Evolutionary conservation across 2,113 vertebrate genomes (phyloP).

Genomic region (Rhipidura dahli): DNA sequence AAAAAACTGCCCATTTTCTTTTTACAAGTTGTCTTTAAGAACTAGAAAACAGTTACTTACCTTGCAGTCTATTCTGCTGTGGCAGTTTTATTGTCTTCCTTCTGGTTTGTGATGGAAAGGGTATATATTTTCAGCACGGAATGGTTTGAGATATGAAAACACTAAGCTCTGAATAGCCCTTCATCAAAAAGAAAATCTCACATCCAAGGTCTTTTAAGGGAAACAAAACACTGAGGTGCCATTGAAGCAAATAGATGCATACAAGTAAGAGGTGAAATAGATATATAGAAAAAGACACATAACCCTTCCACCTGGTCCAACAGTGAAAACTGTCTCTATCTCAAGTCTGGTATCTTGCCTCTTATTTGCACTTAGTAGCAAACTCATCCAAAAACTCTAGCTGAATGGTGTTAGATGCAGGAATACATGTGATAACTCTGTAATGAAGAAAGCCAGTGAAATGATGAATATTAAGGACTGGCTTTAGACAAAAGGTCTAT

Average conservation of each 20-base stretch:
- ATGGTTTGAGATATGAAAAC: constrained; percentile 11
- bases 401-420: neutral
- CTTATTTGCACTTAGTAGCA: neutral
- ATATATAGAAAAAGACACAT: neutral
- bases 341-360: neutral
- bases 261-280: neutral
- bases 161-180: neutral
- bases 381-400: neutral
- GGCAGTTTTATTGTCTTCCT: constrained; percentile 52
- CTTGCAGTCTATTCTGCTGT: constrained; percentile 22
- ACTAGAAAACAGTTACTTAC: constrained; percentile 45
- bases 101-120: neutral
- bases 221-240: neutral
- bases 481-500: neutral
- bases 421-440: neutral
- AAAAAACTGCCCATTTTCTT: constrained; percentile 29
- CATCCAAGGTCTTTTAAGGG: neutral
- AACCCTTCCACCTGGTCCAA: fast-evolving
- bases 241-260: neutral
- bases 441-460: neutral
- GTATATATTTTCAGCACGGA: constrained; percentile 43
- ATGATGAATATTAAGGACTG: neutral
- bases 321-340: neutral
- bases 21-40: constrained; percentile 40
- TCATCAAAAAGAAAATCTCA: constrained; percentile 7